A percentile compares a stretch with the other conserved stretches of the same genome.
phyloP scores from a whole-genome alignment of 2,888 invertebrate genomes.

The Bellardia pandia region DNA sequence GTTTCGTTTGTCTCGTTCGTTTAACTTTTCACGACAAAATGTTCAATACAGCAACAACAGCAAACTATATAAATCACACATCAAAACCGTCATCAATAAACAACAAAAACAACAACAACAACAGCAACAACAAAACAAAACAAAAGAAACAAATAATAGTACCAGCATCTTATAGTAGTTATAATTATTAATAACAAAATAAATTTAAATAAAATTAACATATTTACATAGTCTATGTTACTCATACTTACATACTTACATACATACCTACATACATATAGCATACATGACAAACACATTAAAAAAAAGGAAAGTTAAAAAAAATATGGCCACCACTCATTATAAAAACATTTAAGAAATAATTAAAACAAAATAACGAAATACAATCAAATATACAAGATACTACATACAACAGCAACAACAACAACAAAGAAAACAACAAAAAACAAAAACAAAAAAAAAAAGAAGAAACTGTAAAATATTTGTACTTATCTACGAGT shows the following conservation, averaged over 20 bases:
- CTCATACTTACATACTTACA: conserved; percentile 32
- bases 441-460: conserved; percentile 44
- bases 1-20: conserved; percentile 23
- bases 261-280: conserved; percentile 41
- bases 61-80: conserved; percentile 73
- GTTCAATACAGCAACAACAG: conserved; percentile 53
- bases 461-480: conserved; percentile 52
- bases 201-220: conserved; percentile 58
- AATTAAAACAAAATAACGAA: conserved; percentile 60
- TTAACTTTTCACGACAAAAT: conserved; percentile 10
- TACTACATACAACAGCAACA: conserved; percentile 13
- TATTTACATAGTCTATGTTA: conserved; percentile 59
- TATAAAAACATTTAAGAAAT: conserved; percentile 61
- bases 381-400: conserved; percentile 71
- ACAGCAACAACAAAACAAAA: not conserved
- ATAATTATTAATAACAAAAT: conserved; percentile 58
- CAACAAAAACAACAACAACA: conserved; percentile 40
- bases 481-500: conserved; percentile 69
- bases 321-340: conserved; percentile 65
- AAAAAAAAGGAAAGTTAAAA: conserved; percentile 30
- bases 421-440: no score
- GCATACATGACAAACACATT: conserved; percentile 66
- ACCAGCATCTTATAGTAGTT: conserved; percentile 70
- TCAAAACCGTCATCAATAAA: conserved; percentile 68
- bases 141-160: conserved; percentile 52